phyloP scores from a whole-genome alignment of 2,888 invertebrate genomes.

The Pogonocherus hispidulus region DNA sequence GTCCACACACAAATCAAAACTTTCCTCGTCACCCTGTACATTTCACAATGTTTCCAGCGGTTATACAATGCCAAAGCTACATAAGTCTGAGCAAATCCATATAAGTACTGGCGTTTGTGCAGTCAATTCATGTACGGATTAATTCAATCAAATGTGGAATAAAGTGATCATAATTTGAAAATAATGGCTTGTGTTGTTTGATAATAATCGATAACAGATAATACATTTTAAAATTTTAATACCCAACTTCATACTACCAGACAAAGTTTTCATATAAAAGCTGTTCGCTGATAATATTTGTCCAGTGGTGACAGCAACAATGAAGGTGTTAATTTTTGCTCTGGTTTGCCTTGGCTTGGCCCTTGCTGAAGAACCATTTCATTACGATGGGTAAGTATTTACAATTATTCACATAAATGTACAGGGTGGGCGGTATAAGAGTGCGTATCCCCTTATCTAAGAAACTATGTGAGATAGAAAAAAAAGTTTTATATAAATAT shows the following conservation, averaged over 20 bases:
- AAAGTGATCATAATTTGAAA: background rate
- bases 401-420: too few species aligned
- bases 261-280: conserved; percentile 4
- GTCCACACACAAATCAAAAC: too few species aligned
- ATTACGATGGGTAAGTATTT: conserved; percentile 24
- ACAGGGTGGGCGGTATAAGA: too few species aligned
- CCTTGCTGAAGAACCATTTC: conserved; percentile 17
- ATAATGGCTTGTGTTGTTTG: background rate
- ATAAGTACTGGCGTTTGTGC: background rate
- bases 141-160: background rate
- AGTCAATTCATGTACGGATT: background rate
- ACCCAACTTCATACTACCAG: background rate
- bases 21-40: background rate
- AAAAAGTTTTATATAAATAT: too few species aligned
- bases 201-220: conserved; percentile 5
- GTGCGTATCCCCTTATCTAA: too few species aligned
- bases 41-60: background rate
- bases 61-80: background rate
- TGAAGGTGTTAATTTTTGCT: conserved; percentile 4
- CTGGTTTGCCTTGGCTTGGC: conserved; percentile 14
- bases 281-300: background rate
- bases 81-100: background rate
- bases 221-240: background rate
- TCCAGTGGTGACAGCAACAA: background rate
- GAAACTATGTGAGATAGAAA: too few species aligned